Percentiles rank a stretch among this genome's conserved stretches.
phyloP scores from a whole-genome alignment of 64 coral and sea anemone genomes.

The Montipora capricornis region DNA sequence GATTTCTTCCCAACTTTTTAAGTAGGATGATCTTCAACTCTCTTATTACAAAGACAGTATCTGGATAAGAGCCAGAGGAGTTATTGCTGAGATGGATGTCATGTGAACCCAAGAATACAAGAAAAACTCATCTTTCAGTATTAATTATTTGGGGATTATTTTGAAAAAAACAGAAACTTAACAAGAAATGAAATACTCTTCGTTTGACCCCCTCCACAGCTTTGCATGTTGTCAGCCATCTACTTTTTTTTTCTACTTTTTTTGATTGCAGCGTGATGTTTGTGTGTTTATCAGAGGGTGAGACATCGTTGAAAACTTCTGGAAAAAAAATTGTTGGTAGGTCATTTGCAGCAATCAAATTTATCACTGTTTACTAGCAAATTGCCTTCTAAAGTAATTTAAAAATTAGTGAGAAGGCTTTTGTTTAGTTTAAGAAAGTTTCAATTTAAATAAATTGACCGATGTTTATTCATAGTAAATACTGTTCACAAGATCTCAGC shows the following conservation, averaged over 20 bases:
- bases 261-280: not conserved
- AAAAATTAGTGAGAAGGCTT: not conserved
- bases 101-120: no score
- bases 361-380: not conserved
- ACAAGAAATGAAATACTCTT: no score
- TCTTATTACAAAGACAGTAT: no score
- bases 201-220: no score
- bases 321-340: not conserved
- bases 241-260: not conserved
- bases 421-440: not conserved
- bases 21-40: no score
- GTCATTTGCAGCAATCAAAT: conserved; percentile 39
- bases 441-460: conserved; percentile 36
- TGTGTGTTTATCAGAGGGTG: not conserved
- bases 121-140: no score
- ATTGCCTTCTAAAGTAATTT: not conserved
- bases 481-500: not conserved
- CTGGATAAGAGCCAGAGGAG: not conserved
- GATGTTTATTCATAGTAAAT: conserved; percentile 1
- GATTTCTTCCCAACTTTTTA: no score
- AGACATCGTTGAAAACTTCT: not conserved
- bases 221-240: no score
- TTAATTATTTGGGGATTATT: no score
- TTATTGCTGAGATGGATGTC: not conserved
- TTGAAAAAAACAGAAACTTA: no score